Evolutionary conservation across 2,797 vertebrate genomes (phyloP).

Genomic region (Ctenopoma multispine): DNA sequence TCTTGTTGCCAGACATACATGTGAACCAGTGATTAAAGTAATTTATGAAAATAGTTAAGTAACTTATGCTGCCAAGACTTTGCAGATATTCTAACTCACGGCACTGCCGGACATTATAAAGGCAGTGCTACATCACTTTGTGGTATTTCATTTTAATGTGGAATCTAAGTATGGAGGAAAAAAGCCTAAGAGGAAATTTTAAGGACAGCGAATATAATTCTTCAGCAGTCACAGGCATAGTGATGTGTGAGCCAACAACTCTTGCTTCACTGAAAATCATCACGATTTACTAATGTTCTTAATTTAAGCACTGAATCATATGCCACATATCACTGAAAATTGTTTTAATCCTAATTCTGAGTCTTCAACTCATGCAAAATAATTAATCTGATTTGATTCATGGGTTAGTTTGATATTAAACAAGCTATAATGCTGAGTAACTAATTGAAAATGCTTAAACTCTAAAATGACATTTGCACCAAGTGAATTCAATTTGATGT

Average conservation of each 20-base stretch:
- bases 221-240: not conserved
- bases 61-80: conserved; percentile 2
- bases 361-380: not conserved
- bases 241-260: not conserved
- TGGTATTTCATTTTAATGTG: conserved; percentile 11
- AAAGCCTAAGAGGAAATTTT: conserved; percentile 4
- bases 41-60: not conserved
- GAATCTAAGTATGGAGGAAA: conserved; percentile 4
- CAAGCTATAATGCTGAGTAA: not conserved
- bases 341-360: not conserved
- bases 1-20: not conserved
- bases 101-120: not conserved
- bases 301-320: not conserved
- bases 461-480: not conserved
- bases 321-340: not conserved
- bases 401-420: not conserved
- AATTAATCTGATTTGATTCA: not conserved
- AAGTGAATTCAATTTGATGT: not conserved
- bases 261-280: conserved; percentile 2
- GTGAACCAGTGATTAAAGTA: not conserved
- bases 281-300: not conserved
- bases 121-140: not conserved
- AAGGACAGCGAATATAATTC: conserved; percentile 2
- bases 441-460: not conserved
- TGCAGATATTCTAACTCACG: conserved; percentile 1